Evolutionary conservation across 1,140 invertebrate genomes (phyloP).

Genomic region (Zaprionus ornatus): DNA sequence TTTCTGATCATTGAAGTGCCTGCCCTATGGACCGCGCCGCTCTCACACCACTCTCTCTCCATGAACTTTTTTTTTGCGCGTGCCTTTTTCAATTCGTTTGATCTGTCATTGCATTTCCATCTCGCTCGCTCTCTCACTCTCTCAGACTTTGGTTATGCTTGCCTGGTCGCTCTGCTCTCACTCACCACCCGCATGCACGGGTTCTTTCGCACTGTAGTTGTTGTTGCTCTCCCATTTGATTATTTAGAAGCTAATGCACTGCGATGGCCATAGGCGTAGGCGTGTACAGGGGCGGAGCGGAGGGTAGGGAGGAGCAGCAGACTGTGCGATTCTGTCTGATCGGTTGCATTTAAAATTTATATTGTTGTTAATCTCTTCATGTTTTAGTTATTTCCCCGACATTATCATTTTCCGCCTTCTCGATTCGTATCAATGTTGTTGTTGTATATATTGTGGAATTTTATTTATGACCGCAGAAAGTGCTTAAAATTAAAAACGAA

Average conservation of each 20-base stretch:
- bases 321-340: constrained; percentile 11
- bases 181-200: constrained; percentile 1
- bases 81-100: constrained; percentile 44
- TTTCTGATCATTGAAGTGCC: constrained; percentile 6
- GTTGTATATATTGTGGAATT: neutral
- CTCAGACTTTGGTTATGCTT: neutral
- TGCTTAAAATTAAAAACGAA: constrained; percentile 32
- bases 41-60: constrained; percentile 11
- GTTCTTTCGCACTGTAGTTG: neutral
- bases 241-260: constrained; percentile 40
- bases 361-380: constrained; percentile 5
- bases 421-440: neutral
- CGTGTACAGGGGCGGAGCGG: neutral
- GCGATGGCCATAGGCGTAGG: neutral
- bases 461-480: constrained; percentile 29
- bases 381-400: constrained; percentile 6
- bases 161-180: neutral
- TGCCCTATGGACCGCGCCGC: constrained; percentile 7
- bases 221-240: constrained; percentile 16
- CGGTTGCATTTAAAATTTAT: constrained; percentile 21
- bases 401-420: constrained; percentile 8
- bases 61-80: constrained; percentile 34
- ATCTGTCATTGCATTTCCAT: constrained; percentile 45
- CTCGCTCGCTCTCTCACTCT: constrained; percentile 3
- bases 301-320: neutral